Evolutionary conservation across 2,888 invertebrate species (phyloP).

Genomic region (Pheosia gnoma): DNA sequence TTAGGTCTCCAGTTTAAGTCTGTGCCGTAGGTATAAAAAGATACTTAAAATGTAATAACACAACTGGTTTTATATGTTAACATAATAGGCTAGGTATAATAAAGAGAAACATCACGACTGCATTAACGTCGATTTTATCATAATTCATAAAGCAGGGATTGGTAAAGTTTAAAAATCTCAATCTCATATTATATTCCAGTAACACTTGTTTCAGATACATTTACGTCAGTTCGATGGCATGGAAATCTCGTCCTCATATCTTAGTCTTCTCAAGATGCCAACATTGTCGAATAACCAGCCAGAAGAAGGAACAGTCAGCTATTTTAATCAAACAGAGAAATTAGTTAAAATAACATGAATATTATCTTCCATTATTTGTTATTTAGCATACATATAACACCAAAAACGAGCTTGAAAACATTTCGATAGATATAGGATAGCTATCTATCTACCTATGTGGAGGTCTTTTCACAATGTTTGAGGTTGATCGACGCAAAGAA

Average conservation of each 20-base stretch:
- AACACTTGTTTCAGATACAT: slow-evolving; percentile 85
- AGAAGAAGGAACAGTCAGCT: slow-evolving; percentile 73
- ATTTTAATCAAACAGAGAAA: slow-evolving; percentile 72
- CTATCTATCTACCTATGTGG: background rate
- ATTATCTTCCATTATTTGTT: background rate
- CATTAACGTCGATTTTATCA: background rate
- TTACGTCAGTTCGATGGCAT: slow-evolving; percentile 88
- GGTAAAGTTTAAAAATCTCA: background rate
- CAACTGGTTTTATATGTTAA: background rate
- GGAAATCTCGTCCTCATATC: slow-evolving; percentile 83
- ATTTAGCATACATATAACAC: background rate
- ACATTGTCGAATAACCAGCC: slow-evolving; percentile 45
- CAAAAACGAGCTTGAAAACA: background rate
- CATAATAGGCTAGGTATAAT: background rate
- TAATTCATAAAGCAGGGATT: background rate
- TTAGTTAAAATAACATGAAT: slow-evolving; percentile 67
- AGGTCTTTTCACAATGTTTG: too few species aligned
- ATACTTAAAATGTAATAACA: too few species aligned
- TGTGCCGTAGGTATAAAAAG: too few species aligned
- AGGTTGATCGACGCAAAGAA: too few species aligned
- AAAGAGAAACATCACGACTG: background rate
- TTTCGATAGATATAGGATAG: too few species aligned
- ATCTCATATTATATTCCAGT: background rate
- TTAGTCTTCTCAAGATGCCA: slow-evolving; percentile 73
- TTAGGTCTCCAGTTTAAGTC: too few species aligned